A percentile compares a stretch with the other conserved stretches of the same genome.
Conservation (phyloP, 2,888 invertebrate species). For the Cheilosia vulpina region DNA sequence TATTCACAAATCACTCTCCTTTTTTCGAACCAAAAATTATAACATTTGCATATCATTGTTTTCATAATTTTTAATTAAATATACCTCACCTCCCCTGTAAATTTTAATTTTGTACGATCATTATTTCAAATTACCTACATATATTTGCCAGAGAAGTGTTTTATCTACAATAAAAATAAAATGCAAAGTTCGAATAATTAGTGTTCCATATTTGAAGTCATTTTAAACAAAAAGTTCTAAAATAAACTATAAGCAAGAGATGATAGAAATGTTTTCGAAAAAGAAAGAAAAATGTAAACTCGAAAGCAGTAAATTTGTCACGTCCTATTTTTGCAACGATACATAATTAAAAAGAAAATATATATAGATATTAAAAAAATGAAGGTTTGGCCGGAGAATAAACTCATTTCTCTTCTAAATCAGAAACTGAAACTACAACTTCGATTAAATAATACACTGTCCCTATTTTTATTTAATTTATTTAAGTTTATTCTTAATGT, state of each 20-base stretch:
- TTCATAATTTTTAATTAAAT: too few species aligned
- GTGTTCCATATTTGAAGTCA: conserved; percentile 59
- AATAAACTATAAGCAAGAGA: conserved; percentile 49
- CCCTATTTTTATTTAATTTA: conserved; percentile 18
- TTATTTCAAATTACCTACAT: not conserved
- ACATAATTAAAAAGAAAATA: conserved; percentile 73
- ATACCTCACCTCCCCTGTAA: too few species aligned
- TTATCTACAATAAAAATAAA: conserved; percentile 35
- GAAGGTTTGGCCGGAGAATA: conserved; percentile 39
- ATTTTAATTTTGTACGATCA: too few species aligned
- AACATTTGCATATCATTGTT: too few species aligned
- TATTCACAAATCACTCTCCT: too few species aligned
- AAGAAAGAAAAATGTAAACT: conserved; percentile 17
- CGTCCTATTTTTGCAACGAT: conserved; percentile 84
- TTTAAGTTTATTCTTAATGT: not conserved
- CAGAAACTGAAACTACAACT: conserved; percentile 23
- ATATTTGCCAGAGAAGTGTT: conserved; percentile 43
- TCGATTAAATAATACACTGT: conserved; percentile 19
- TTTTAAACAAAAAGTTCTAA: conserved; percentile 54
- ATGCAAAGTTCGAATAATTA: conserved; percentile 37
- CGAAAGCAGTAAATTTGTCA: conserved; percentile 77
- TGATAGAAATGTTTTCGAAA: conserved; percentile 18
- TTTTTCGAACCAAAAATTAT: too few species aligned
- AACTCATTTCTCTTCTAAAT: conserved; percentile 41
- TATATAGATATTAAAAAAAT: conserved; percentile 14